A percentile compares a stretch with the other conserved stretches of the same genome.
phyloP scores from a whole-genome alignment of 2,113 vertebrate genomes.

The Neopipo cinnamomea region DNA sequence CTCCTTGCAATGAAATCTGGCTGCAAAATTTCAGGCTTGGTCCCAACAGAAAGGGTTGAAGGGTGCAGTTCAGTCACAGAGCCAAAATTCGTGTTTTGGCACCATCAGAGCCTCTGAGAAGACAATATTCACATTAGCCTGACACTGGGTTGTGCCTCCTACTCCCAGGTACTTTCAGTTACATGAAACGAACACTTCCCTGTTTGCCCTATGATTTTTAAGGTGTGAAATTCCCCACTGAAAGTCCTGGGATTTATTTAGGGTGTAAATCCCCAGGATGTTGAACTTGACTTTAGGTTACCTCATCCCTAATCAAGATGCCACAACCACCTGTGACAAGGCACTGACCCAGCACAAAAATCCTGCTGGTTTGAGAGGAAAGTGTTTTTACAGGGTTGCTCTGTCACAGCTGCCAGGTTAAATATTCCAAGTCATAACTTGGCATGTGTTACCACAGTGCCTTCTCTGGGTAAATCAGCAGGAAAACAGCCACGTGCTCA shows the following conservation, averaged over 20 bases:
- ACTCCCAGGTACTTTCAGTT: background rate
- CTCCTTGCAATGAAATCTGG: background rate
- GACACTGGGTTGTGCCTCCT: background rate
- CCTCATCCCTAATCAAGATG: background rate
- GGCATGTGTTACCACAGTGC: background rate
- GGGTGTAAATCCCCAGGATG: background rate
- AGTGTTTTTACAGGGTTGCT: background rate
- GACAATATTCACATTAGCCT: background rate
- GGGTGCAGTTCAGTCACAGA: background rate
- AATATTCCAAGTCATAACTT: background rate
- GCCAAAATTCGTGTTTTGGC: background rate
- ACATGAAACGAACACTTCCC: background rate
- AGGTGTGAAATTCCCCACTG: background rate
- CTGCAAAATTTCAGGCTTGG: background rate
- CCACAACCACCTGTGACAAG: background rate
- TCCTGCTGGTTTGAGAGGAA: background rate
- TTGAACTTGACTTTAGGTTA: background rate
- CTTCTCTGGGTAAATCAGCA: background rate
- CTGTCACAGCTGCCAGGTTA: background rate
- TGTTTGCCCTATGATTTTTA: background rate
- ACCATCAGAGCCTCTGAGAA: background rate
- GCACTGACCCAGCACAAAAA: background rate
- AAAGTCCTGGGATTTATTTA: background rate
- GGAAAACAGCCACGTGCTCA: background rate
- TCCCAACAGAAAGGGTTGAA: background rate